Conservation (phyloP, 2,797 vertebrate species). For the Etheostoma nigrum region DNA sequence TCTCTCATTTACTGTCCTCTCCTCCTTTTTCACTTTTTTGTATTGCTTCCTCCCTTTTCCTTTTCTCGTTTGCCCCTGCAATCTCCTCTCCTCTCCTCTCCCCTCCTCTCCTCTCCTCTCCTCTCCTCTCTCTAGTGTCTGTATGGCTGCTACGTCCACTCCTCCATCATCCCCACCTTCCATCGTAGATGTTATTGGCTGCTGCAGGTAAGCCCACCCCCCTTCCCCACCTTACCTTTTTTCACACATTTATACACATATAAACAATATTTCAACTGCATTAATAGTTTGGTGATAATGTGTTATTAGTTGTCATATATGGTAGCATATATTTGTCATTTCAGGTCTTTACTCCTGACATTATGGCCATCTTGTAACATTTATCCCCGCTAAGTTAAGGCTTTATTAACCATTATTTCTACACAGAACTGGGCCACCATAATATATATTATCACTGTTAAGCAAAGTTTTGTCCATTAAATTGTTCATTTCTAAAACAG, state of each 20-base stretch:
- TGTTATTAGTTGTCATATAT: constrained; percentile 11
- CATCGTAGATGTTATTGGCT: constrained; percentile 99
- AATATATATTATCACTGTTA: constrained; percentile 52
- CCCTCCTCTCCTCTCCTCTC: constrained; percentile 50
- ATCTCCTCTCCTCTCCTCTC: constrained; percentile 35
- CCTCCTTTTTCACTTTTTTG: constrained; percentile 54
- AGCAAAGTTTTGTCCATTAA: constrained; percentile 56
- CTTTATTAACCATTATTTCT: constrained; percentile 33
- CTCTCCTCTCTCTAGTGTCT: constrained; percentile 90
- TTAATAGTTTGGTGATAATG: constrained; percentile 15
- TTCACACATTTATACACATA: constrained; percentile 30
- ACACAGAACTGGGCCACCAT: constrained; percentile 29
- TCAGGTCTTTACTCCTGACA: constrained; percentile 1
- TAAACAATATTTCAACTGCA: background rate
- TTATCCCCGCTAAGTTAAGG: constrained; percentile 29
- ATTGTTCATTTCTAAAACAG: constrained; percentile 63
- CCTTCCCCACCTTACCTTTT: constrained; percentile 55
- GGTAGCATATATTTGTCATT: constrained; percentile 8
- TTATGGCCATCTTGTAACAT: constrained; percentile 16
- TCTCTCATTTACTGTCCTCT: constrained; percentile 66
- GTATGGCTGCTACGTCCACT: constrained; percentile 99
- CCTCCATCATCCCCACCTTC: constrained; percentile 99
- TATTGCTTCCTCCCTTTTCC: constrained; percentile 61
- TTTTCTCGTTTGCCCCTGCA: constrained; percentile 43
- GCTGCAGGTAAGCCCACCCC: constrained; percentile 92